A percentile compares a stretch with the other conserved stretches of the same genome.
These are phyloP conservation scores for Tenthredo mesomela DNA, from an alignment of 2,888 invertebrate species.

Conservation along the genomic window DNA sequence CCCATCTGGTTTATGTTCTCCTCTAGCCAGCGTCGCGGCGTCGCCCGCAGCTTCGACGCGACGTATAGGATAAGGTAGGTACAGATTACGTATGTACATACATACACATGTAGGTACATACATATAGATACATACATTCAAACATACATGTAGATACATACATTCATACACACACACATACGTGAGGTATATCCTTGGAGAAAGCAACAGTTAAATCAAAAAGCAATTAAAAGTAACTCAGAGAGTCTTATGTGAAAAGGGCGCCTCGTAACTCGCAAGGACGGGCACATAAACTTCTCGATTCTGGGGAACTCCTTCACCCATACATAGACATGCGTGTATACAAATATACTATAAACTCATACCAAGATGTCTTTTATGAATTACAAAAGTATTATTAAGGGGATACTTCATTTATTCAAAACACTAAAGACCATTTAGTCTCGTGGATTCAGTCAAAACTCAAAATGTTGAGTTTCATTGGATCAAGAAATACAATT, in stretches of 20 bases:
- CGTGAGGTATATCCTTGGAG: constrained; percentile 35
- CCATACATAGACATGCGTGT: not conserved
- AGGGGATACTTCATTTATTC: not conserved
- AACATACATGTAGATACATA: not conserved
- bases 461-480: not conserved
- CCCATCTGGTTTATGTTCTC: constrained; percentile 47
- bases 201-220: constrained; percentile 57
- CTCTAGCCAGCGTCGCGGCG: constrained; percentile 33
- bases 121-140: not conserved
- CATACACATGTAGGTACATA: not conserved
- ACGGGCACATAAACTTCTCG: constrained; percentile 52
- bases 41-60: constrained; percentile 23
- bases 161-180: not conserved
- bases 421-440: not conserved
- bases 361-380: not conserved
- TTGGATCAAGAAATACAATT: not conserved
- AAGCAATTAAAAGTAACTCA: constrained; percentile 59
- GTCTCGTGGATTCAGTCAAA: not conserved
- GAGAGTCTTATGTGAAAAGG: constrained; percentile 52
- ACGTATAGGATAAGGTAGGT: constrained; percentile 2
- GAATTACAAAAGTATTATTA: not conserved
- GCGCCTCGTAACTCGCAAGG: constrained; percentile 45
- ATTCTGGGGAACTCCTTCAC: constrained; percentile 54
- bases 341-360: not conserved
- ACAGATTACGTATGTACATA: constrained; percentile 10